Percentiles rank a stretch among this genome's conserved stretches.
Conservation (phyloP, 1,140 invertebrate genomes). For the Drosophila setifemur region DNA sequence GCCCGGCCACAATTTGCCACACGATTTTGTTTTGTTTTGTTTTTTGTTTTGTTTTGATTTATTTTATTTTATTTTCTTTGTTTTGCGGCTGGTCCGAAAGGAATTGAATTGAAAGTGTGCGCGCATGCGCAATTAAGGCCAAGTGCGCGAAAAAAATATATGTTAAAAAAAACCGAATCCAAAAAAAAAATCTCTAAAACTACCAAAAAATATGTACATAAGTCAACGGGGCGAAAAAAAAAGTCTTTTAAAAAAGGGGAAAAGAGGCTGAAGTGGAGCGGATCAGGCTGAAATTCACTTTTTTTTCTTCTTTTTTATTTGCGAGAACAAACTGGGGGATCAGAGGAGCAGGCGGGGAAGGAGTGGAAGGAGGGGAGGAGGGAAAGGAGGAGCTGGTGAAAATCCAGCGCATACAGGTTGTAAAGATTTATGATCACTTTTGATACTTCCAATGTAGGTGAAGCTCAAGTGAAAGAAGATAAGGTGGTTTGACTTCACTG, state of each 20-base stretch:
- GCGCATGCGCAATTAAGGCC: constrained; percentile 75
- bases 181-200: constrained; percentile 29
- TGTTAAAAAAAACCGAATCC: constrained; percentile 1
- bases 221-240: constrained; percentile 12
- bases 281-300: constrained; percentile 58
- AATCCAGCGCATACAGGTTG: constrained; percentile 69
- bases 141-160: constrained; percentile 60
- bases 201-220: constrained; percentile 23
- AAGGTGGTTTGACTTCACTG: no score
- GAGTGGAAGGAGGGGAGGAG: constrained; percentile 18
- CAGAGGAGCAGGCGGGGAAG: not conserved
- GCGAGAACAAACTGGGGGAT: not conserved
- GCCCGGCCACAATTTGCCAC: constrained; percentile 52
- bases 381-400: constrained; percentile 51
- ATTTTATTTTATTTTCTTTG: constrained; percentile 28
- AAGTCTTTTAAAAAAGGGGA: constrained; percentile 36
- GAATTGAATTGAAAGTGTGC: constrained; percentile 78
- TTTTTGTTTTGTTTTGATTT: not conserved
- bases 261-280: constrained; percentile 38
- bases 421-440: constrained; percentile 74
- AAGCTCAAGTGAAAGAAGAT: constrained; percentile 26
- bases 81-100: constrained; percentile 40
- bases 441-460: constrained; percentile 46
- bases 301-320: constrained; percentile 16
- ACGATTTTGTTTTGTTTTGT: constrained; percentile 38